A percentile compares a stretch with the other conserved stretches of the same genome.
Evolutionary conservation across 1,140 invertebrate species (phyloP).

Genomic region (Rhynchophorus ferrugineus): DNA sequence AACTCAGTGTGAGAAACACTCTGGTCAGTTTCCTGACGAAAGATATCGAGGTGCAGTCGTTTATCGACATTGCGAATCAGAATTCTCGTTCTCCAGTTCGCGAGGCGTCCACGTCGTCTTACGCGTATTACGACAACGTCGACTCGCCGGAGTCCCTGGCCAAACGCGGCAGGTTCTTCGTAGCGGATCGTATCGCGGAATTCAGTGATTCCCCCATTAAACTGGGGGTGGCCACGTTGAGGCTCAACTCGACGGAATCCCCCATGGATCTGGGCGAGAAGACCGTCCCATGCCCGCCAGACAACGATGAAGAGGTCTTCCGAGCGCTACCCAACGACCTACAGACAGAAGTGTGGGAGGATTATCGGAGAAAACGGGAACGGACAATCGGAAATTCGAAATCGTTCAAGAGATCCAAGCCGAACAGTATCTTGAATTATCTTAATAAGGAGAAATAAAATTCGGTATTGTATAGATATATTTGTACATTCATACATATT

Average conservation of each 20-base stretch:
- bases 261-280: constrained; percentile 39
- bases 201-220: constrained; percentile 50
- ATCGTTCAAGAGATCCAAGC: constrained; percentile 45
- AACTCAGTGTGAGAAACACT: constrained; percentile 52
- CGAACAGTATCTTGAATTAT: constrained; percentile 52
- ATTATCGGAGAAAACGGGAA: constrained; percentile 44
- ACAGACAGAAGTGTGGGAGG: constrained; percentile 53
- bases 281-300: constrained; percentile 43
- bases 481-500: too few relatives aligned
- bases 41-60: constrained; percentile 62
- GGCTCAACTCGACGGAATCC: constrained; percentile 48
- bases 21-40: constrained; percentile 65
- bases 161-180: constrained; percentile 54
- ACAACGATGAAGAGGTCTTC: constrained; percentile 54
- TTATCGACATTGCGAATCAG: constrained; percentile 52
- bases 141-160: constrained; percentile 37
- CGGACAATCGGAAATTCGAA: constrained; percentile 8
- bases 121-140: background rate
- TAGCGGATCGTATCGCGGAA: constrained; percentile 41
- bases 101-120: background rate
- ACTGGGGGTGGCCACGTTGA: constrained; percentile 52
- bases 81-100: background rate
- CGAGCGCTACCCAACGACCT: constrained; percentile 52
- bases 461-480: too few relatives aligned
- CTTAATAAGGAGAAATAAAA: constrained; percentile 40